These are phyloP conservation scores for Archaeoteleia sp. DNA, from an alignment of 2,888 invertebrate genomes.

Conservation along the genomic window DNA sequence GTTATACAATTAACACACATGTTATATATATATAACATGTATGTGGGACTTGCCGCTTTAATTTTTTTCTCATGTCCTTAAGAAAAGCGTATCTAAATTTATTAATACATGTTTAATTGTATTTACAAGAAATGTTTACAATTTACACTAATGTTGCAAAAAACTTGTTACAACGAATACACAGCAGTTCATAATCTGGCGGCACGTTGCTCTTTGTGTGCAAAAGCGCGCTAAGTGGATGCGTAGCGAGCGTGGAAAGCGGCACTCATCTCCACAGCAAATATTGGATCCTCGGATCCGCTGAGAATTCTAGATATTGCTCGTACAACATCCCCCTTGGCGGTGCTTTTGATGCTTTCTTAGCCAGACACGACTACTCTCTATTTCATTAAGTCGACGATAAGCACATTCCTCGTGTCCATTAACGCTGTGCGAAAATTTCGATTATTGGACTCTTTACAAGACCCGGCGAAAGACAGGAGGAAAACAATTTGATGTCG, in stretches of 20 bases:
- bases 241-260: conserved; percentile 49
- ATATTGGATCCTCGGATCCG: conserved; percentile 69
- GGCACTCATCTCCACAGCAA: conserved; percentile 68
- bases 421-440: conserved; percentile 49
- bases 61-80: too few species aligned
- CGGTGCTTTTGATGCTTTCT: conserved; percentile 62
- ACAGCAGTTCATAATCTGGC: conserved; percentile 26
- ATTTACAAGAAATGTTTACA: too few species aligned
- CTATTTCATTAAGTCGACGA: conserved; percentile 57
- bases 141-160: too few species aligned
- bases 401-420: conserved; percentile 62
- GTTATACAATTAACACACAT: too few species aligned
- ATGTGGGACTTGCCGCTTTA: too few species aligned
- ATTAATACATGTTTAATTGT: too few species aligned
- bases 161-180: conserved; percentile 19
- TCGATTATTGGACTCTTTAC: conserved; percentile 48
- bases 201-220: conserved; percentile 30
- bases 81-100: too few species aligned
- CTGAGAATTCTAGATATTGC: conserved; percentile 69
- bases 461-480: conserved; percentile 41
- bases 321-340: conserved; percentile 61
- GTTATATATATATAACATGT: too few species aligned
- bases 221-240: conserved; percentile 46
- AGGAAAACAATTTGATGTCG: conserved; percentile 54
- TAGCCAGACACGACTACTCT: conserved; percentile 53